Conservation (phyloP, 1,140 invertebrate genomes). For the Pseudomyrmex dendroicus region DNA sequence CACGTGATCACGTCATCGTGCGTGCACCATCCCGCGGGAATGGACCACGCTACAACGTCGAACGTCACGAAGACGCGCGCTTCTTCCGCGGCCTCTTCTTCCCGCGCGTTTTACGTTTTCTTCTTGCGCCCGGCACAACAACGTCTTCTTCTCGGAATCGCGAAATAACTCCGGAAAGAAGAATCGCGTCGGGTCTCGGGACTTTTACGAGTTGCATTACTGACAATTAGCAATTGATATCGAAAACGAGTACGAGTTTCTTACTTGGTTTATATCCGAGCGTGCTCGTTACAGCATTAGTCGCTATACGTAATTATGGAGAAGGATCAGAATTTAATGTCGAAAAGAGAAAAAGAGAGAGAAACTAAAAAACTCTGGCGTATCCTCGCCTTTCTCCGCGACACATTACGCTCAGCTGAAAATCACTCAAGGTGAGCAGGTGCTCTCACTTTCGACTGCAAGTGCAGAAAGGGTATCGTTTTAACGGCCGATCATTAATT, state of each 20-base stretch:
- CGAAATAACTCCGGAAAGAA: no score
- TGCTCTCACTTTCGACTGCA: slow-evolving; percentile 50
- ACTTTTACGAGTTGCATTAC: no score
- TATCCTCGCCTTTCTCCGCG: slow-evolving; percentile 39
- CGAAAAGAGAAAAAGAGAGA: neutral
- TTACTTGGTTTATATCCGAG: no score
- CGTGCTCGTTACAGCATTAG: no score
- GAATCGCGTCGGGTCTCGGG: no score
- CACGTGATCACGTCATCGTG: slow-evolving; percentile 82
- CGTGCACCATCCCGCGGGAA: slow-evolving; percentile 74
- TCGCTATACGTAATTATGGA: neutral
- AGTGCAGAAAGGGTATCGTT: slow-evolving; percentile 50
- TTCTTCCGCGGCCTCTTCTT: neutral
- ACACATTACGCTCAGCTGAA: slow-evolving; percentile 48
- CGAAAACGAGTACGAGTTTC: no score
- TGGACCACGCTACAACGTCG: slow-evolving; percentile 76
- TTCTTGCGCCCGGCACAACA: neutral
- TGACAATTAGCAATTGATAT: no score
- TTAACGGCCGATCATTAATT: slow-evolving; percentile 57
- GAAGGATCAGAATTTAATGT: neutral
- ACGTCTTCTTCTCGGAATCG: neutral
- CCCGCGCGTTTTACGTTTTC: slow-evolving; percentile 2
- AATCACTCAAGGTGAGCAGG: slow-evolving; percentile 59
- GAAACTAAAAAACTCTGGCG: no score
- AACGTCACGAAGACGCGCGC: slow-evolving; percentile 66